Evolutionary conservation across 2,797 vertebrate genomes (phyloP).

Genomic region (Danionella dracula): DNA sequence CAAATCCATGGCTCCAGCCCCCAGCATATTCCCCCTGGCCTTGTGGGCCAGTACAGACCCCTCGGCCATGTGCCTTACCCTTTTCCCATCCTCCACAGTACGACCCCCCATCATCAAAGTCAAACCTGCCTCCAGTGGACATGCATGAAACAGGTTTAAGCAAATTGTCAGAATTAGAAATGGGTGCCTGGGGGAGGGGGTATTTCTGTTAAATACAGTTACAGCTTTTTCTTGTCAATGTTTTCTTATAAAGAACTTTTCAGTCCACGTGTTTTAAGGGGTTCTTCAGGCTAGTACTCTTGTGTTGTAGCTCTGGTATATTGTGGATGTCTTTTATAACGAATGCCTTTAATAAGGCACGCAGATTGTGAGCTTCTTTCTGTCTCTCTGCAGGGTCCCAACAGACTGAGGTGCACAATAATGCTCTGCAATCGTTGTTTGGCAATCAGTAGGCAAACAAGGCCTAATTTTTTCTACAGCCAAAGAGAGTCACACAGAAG

Average conservation of each 20-base stretch:
- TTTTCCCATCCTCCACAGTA: constrained; percentile 99
- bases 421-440: constrained; percentile 45
- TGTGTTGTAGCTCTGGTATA: constrained; percentile 57
- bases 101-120: constrained; percentile 99
- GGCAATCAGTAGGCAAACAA: constrained; percentile 54
- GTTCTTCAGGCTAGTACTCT: constrained; percentile 49
- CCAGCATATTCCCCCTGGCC: constrained; percentile 96
- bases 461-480: constrained; percentile 72
- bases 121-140: constrained; percentile 99
- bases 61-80: constrained; percentile 95
- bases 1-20: constrained; percentile 95
- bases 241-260: too few species aligned
- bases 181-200: too few species aligned
- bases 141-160: constrained; percentile 97
- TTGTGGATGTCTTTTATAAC: constrained; percentile 43
- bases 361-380: constrained; percentile 60
- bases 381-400: constrained; percentile 50
- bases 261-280: constrained; percentile 26
- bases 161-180: constrained; percentile 77
- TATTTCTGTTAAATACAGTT: too few species aligned
- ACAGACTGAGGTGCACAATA: constrained; percentile 50
- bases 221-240: too few species aligned
- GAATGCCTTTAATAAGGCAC: constrained; percentile 64
- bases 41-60: constrained; percentile 96
- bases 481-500: constrained; percentile 59